These are phyloP conservation scores for Callocephalon fimbriatum DNA, from an alignment of 2,113 vertebrate species.

Conservation along the genomic window DNA sequence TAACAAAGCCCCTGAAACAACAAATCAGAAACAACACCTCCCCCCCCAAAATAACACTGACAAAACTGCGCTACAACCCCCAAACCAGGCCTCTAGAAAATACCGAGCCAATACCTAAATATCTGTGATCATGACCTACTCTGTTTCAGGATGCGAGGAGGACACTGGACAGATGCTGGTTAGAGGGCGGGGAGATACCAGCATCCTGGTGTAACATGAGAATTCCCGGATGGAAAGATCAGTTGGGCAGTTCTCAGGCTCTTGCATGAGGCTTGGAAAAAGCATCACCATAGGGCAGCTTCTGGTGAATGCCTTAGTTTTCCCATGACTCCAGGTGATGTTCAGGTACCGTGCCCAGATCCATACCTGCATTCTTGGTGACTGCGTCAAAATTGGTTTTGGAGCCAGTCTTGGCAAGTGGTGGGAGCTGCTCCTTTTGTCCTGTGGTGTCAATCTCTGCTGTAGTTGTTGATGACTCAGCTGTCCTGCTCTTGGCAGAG, in stretches of 20 bases:
- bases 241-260: not conserved
- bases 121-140: not conserved
- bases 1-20: not conserved
- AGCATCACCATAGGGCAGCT: not conserved
- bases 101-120: not conserved
- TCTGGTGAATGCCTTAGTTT: not conserved
- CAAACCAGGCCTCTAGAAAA: not conserved
- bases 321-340: not conserved
- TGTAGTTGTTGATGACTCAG: not conserved
- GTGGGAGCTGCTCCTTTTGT: constrained; percentile 57
- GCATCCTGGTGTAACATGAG: too few relatives aligned
- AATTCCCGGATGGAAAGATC: not conserved
- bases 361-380: constrained; percentile 45
- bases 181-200: not conserved
- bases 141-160: not conserved
- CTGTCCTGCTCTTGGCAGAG: not conserved
- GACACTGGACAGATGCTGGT: fast-evolving
- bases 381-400: not conserved
- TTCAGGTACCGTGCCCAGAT: not conserved
- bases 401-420: constrained; percentile 60
- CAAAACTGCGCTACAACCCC: not conserved
- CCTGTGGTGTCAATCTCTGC: not conserved
- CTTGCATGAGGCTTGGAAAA: not conserved
- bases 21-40: not conserved
- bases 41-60: not conserved